These are phyloP conservation scores for Xenopus petersii DNA, from an alignment of 2,797 vertebrate genomes.

Conservation along the genomic window DNA sequence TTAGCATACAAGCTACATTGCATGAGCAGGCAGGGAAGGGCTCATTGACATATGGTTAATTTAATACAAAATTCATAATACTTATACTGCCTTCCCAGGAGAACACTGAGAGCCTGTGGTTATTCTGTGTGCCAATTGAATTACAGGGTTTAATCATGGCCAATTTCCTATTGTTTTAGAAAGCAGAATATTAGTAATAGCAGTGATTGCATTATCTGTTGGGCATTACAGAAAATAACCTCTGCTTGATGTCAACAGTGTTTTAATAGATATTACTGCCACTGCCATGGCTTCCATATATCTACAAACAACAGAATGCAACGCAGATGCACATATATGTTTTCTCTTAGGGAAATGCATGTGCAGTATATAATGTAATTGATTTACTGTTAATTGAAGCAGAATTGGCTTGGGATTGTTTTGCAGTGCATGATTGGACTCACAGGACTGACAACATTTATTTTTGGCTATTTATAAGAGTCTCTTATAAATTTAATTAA, in stretches of 20 bases:
- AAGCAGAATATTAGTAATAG: constrained; percentile 10
- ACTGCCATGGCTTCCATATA: not conserved
- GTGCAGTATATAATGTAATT: not conserved
- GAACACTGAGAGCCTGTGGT: constrained; percentile 21
- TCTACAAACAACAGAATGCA: constrained; percentile 4
- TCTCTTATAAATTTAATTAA: not conserved
- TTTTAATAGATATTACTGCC: constrained; percentile 9
- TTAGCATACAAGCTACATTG: constrained; percentile 2
- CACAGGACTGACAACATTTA: too few relatives aligned
- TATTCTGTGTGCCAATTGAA: constrained; percentile 23
- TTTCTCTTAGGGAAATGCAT: constrained; percentile 4
- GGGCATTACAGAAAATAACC: constrained; percentile 7
- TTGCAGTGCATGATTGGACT: not conserved
- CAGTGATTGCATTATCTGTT: constrained; percentile 17
- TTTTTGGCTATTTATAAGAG: not conserved
- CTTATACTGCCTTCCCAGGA: constrained; percentile 16
- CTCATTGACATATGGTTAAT: constrained; percentile 37
- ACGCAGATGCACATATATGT: not conserved
- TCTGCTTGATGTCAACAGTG: not conserved
- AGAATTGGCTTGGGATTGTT: not conserved
- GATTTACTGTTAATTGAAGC: not conserved
- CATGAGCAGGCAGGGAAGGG: constrained; percentile 11
- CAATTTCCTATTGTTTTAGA: constrained; percentile 38
- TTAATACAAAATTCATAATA: constrained; percentile 41
- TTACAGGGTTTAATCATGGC: constrained; percentile 33